phyloP scores from a whole-genome alignment of 2,113 vertebrate species.

The Apodemus speciosus region DNA sequence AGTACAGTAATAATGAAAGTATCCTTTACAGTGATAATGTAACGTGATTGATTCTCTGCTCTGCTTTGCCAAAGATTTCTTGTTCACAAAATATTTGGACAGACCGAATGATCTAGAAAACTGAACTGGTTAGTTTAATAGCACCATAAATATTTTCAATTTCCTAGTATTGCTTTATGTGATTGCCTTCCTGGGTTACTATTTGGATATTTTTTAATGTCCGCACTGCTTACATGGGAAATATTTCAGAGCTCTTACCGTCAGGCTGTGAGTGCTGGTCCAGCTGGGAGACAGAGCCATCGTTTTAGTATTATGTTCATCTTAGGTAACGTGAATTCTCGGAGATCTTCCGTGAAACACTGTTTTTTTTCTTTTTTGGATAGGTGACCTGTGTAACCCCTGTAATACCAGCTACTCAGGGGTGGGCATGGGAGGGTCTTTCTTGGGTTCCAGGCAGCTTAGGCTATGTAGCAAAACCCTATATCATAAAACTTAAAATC shows the following conservation, averaged over 20 bases:
- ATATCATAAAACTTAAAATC: not conserved
- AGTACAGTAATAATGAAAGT: conserved; percentile 12
- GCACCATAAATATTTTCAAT: conserved; percentile 3
- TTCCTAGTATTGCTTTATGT: not conserved
- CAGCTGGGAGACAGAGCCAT: conserved; percentile 34
- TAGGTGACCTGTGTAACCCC: not conserved
- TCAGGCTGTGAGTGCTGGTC: not conserved
- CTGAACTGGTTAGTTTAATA: conserved; percentile 30
- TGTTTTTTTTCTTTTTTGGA: not conserved
- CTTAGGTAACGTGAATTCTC: conserved; percentile 27
- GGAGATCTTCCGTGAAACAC: not conserved
- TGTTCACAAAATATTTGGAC: not conserved
- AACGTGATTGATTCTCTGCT: conserved; percentile 1
- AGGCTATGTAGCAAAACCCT: not conserved
- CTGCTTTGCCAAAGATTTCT: not conserved
- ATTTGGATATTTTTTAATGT: conserved; percentile 29
- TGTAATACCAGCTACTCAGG: not conserved
- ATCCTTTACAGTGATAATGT: not conserved
- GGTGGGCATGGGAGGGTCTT: not conserved
- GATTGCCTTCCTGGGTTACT: conserved; percentile 1
- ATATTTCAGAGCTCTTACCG: conserved; percentile 23
- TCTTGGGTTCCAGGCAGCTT: not conserved
- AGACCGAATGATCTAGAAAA: conserved; percentile 35
- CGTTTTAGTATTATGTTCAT: conserved; percentile 5
- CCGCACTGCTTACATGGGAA: not conserved